Conservation (phyloP, 1,140 invertebrate species). For the Dendrolimus punctatus region DNA sequence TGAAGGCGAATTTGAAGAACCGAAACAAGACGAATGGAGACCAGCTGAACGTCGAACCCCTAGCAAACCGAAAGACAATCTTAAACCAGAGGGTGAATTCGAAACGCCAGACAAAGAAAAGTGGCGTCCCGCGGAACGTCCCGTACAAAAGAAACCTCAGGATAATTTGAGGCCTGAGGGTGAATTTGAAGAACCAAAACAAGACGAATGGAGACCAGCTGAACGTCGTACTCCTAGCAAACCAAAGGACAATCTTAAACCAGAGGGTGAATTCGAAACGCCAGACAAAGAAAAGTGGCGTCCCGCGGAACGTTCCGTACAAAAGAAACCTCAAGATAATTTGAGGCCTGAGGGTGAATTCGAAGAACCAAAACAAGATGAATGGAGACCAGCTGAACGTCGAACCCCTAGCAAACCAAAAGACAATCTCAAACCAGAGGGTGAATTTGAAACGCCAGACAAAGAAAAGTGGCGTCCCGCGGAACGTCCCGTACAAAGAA, state of each 20-base stretch:
- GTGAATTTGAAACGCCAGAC: constrained; percentile 69
- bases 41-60: constrained; percentile 40
- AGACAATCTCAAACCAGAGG: constrained; percentile 75
- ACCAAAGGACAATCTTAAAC: constrained; percentile 74
- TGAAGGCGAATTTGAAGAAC: constrained; percentile 60
- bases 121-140: constrained; percentile 61
- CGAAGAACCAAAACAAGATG: constrained; percentile 55
- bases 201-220: constrained; percentile 9
- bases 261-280: constrained; percentile 73
- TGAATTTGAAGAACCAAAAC: constrained; percentile 45
- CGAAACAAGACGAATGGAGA: constrained; percentile 18
- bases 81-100: constrained; percentile 72
- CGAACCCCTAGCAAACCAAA: constrained; percentile 68
- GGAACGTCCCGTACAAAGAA: constrained; percentile 55
- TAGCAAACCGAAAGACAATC: constrained; percentile 71
- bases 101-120: constrained; percentile 18
- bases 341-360: constrained; percentile 71
- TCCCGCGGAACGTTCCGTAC: constrained; percentile 46
- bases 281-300: constrained; percentile 40
- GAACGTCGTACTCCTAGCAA: constrained; percentile 62
- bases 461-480: constrained; percentile 48
- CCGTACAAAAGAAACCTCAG: constrained; percentile 54
- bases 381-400: constrained; percentile 71
- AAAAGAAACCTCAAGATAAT: constrained; percentile 69
- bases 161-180: constrained; percentile 74